Conservation (phyloP, 2,797 vertebrate genomes). For the Siniperca scherzeri region DNA sequence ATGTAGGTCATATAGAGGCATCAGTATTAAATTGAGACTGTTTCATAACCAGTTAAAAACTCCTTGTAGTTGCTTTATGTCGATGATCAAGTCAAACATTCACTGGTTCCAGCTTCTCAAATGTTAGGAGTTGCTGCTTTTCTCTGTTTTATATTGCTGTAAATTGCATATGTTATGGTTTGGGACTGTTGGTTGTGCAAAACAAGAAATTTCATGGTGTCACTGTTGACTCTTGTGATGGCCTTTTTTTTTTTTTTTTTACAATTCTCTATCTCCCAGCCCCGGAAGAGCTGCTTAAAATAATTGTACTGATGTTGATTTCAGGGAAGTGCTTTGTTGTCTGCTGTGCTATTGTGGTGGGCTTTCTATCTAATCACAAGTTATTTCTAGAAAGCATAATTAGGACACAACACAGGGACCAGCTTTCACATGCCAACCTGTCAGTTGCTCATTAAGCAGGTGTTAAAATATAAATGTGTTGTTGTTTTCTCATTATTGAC, state of each 20-base stretch:
- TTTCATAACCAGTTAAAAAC: too few relatives aligned
- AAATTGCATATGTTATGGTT: not conserved
- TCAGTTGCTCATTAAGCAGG: conserved; percentile 15
- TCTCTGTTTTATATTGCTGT: not conserved
- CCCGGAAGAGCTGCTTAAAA: not conserved
- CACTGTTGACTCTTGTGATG: too few relatives aligned
- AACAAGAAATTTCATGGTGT: not conserved
- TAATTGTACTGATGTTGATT: conserved; percentile 1
- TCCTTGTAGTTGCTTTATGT: too few relatives aligned
- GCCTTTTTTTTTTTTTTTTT: too few relatives aligned
- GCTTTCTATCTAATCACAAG: not conserved
- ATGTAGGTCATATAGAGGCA: too few relatives aligned
- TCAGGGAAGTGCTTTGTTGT: not conserved
- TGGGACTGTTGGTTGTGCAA: not conserved
- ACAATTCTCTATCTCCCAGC: too few relatives aligned
- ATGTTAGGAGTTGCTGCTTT: not conserved
- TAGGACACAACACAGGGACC: not conserved
- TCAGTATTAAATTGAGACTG: too few relatives aligned
- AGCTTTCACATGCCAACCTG: conserved; percentile 5
- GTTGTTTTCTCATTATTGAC: conserved; percentile 4
- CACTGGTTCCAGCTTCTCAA: not conserved
- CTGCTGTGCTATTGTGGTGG: not conserved
- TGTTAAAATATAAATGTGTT: not conserved
- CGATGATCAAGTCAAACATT: too few relatives aligned
- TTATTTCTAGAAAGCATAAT: conserved; percentile 18